A percentile compares a stretch with the other conserved stretches of the same genome.
These are phyloP conservation scores for Apamea anceps DNA, from an alignment of 2,888 invertebrate species.

Conservation along the genomic window DNA sequence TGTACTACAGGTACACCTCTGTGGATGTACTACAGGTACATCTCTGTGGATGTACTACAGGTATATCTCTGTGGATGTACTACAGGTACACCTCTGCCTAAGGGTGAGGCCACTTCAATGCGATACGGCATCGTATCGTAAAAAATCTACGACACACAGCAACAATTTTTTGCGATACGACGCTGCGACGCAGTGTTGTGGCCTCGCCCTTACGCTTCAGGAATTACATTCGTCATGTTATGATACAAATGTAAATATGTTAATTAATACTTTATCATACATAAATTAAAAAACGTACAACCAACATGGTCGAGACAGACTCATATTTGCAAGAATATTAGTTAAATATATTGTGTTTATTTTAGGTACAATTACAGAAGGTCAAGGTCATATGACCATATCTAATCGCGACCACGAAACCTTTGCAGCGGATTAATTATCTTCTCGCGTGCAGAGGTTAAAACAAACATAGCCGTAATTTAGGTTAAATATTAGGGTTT, in stretches of 20 bases:
- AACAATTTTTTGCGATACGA: no score
- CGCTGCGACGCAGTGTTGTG: no score
- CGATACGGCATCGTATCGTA: no score
- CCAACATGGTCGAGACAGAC: neutral
- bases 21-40: no score
- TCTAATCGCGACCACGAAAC: conserved; percentile 35
- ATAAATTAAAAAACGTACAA: neutral
- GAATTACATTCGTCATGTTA: no score
- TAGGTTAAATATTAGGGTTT: conserved; percentile 30
- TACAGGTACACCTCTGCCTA: no score
- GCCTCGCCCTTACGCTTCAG: no score
- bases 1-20: no score
- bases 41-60: no score
- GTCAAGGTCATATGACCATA: conserved; percentile 31
- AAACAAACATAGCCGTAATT: conserved; percentile 42
- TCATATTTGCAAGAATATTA: neutral
- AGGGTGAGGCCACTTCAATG: no score
- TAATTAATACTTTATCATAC: neutral
- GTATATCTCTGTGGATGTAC: no score
- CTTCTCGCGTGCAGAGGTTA: conserved; percentile 55
- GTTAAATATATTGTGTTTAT: neutral
- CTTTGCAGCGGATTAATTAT: conserved; percentile 53
- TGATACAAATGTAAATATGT: neutral
- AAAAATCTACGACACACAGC: no score
- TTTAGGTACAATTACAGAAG: conserved; percentile 18